These are phyloP conservation scores for Procambarus virginalis DNA, from an alignment of 1,140 invertebrate species.

Conservation along the genomic window DNA sequence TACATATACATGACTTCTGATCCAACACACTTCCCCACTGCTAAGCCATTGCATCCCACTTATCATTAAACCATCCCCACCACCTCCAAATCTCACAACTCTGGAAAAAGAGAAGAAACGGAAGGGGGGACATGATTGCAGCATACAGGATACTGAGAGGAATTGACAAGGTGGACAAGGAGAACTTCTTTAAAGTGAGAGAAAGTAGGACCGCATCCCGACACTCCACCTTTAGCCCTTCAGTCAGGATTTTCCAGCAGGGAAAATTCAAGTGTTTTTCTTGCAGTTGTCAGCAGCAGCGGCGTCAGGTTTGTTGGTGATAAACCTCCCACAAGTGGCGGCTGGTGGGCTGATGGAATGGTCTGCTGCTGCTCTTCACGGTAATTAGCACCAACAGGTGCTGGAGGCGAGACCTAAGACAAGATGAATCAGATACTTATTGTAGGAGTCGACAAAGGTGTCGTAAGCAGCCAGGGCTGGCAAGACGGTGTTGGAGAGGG, in stretches of 20 bases:
- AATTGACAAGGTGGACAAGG: no score
- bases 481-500: no score
- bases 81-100: no score
- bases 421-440: not conserved
- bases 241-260: not conserved
- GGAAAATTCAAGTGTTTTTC: not conserved
- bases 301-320: not conserved
- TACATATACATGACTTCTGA: no score
- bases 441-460: no score
- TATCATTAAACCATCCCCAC: no score
- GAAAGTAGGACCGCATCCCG: not conserved
- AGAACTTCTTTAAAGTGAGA: no score
- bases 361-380: not conserved
- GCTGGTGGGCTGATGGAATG: not conserved
- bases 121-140: no score
- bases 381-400: constrained; percentile 1
- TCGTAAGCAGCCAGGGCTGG: no score
- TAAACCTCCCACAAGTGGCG: not conserved
- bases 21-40: not conserved
- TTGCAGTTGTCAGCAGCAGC: not conserved
- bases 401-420: not conserved
- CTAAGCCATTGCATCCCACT: not conserved
- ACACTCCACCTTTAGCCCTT: not conserved
- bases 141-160: no score
- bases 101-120: no score